Evolutionary conservation across 2,888 invertebrate genomes (phyloP).

Genomic region (Brachynemurus nebulosus): DNA sequence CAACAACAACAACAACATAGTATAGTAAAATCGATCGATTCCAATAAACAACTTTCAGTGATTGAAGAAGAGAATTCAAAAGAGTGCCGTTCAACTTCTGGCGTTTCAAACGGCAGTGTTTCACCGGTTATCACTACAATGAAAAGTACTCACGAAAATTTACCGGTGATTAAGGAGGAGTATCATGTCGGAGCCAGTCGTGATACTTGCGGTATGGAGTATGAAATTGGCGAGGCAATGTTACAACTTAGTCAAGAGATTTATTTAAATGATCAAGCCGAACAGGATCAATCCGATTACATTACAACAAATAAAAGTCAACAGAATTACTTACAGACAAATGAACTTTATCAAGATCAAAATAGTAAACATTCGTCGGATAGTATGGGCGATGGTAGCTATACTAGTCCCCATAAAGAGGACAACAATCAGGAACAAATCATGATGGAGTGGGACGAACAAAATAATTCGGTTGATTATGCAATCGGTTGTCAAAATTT

Average conservation of each 20-base stretch:
- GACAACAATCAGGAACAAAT: neutral
- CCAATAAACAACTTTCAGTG: slow-evolving; percentile 35
- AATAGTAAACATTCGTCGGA: slow-evolving; percentile 10
- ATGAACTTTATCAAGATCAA: slow-evolving; percentile 6
- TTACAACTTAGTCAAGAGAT: slow-evolving; percentile 9
- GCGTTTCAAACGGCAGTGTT: slow-evolving; percentile 17
- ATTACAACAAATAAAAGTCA: neutral
- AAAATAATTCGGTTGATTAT: neutral
- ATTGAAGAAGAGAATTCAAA: slow-evolving; percentile 45
- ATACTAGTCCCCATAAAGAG: neutral
- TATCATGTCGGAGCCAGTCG: neutral
- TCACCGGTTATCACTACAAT: slow-evolving; percentile 18
- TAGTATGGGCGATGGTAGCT: neutral
- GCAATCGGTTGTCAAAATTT: neutral
- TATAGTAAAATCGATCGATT: neutral
- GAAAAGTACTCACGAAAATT: slow-evolving; percentile 9
- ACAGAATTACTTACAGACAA: neutral
- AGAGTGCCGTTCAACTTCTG: slow-evolving; percentile 30
- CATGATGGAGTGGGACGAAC: slow-evolving; percentile 7
- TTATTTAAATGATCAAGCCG: neutral
- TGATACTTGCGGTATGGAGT: slow-evolving; percentile 24
- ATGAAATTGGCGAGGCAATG: slow-evolving; percentile 10
- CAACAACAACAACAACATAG: neutral
- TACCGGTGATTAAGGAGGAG: slow-evolving; percentile 5
- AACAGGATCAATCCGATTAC: neutral